Evolutionary conservation across 2,888 invertebrate species (phyloP).

Genomic region (Onthophagus sagittarius): DNA sequence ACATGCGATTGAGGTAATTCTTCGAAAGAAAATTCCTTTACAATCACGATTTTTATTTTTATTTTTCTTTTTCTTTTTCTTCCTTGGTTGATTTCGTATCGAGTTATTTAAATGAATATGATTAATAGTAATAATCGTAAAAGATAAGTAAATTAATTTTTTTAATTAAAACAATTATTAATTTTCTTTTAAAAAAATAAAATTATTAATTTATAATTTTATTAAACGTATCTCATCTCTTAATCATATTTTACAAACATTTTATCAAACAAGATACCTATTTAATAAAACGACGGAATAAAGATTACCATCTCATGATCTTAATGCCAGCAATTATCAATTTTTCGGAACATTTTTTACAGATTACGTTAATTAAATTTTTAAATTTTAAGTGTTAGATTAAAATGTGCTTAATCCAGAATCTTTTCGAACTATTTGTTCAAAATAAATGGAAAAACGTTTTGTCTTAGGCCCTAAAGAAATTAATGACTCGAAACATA

Average conservation of each 20-base stretch:
- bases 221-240: not conserved
- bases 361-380: slow-evolving; percentile 2
- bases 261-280: not conserved
- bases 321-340: slow-evolving; percentile 10
- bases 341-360: slow-evolving; percentile 2
- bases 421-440: not conserved
- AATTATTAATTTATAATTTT: not conserved
- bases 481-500: slow-evolving; percentile 7
- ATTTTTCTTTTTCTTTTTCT: too few species aligned
- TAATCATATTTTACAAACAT: not conserved
- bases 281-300: not conserved
- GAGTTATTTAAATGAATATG: too few species aligned
- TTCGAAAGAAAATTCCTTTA: slow-evolving; percentile 4
- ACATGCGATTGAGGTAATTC: slow-evolving; percentile 14
- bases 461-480: not conserved
- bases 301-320: not conserved
- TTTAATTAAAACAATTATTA: not conserved
- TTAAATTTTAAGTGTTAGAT: not conserved
- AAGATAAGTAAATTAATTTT: too few species aligned
- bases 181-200: not conserved
- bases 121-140: too few species aligned
- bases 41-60: not conserved
- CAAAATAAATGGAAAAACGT: not conserved
- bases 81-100: too few species aligned
- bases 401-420: not conserved